Percentiles rank a stretch among this genome's conserved stretches.
Conservation (phyloP, 1,140 invertebrate species). For the Caenorhabditis tropicalis region DNA sequence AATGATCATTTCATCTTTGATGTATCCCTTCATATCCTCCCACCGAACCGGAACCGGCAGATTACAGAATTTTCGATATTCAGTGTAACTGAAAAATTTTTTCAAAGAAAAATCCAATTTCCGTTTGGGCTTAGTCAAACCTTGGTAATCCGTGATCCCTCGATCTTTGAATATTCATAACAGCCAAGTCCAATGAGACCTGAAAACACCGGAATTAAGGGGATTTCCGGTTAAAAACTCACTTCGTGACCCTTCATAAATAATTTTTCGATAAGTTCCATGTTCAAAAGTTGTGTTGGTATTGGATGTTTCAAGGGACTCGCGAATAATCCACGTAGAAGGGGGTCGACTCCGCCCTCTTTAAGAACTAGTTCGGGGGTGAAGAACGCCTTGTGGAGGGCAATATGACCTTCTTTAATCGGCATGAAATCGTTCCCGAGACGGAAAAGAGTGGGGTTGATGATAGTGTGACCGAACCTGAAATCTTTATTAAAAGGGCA, state of each 20-base stretch:
- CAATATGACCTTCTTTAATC: conserved; percentile 82
- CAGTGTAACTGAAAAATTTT: conserved; percentile 58
- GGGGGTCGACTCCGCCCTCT: conserved; percentile 93
- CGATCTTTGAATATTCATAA: conserved; percentile 93
- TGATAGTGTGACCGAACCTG: conserved; percentile 87
- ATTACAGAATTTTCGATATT: conserved; percentile 82
- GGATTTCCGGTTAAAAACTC: neutral
- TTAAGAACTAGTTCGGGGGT: conserved; percentile 90
- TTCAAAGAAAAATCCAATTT: neutral
- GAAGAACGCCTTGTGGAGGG: conserved; percentile 92
- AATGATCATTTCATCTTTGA: conserved; percentile 78
- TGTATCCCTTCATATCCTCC: conserved; percentile 84
- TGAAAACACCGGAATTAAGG: neutral
- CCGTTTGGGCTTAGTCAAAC: neutral
- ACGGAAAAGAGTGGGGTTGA: conserved; percentile 84
- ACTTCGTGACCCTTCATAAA: conserved; percentile 77
- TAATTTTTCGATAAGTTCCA: conserved; percentile 90
- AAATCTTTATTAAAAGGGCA: too few species aligned
- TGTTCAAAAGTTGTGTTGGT: conserved; percentile 86
- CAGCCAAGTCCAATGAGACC: conserved; percentile 88
- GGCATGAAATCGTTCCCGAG: conserved; percentile 84
- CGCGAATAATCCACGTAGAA: conserved; percentile 88
- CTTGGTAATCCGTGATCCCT: conserved; percentile 90
- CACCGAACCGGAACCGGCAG: conserved; percentile 83
- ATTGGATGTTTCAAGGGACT: conserved; percentile 81